phyloP scores from a whole-genome alignment of 2,797 vertebrate genomes.

The Loriculus beryllinus region DNA sequence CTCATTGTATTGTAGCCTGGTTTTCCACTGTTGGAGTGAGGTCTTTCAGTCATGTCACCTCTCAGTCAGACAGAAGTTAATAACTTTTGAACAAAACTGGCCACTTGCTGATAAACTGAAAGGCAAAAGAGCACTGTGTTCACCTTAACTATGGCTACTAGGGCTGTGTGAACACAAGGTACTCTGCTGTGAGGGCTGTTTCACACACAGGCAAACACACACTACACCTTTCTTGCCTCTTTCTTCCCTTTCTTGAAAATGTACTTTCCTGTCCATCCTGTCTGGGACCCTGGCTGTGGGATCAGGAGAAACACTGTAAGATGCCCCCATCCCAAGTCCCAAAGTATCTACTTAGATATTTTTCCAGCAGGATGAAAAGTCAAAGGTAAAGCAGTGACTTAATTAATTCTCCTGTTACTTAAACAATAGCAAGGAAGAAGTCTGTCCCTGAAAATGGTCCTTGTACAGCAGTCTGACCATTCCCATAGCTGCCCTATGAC shows the following conservation, averaged over 20 bases:
- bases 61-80: background rate
- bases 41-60: background rate
- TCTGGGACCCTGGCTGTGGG: background rate
- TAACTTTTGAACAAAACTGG: background rate
- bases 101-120: background rate
- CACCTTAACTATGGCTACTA: background rate
- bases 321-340: background rate
- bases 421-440: background rate
- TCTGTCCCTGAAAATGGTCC: background rate
- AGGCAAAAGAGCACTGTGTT: background rate
- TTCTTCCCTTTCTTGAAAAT: background rate
- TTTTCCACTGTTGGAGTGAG: background rate
- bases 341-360: background rate
- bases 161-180: background rate
- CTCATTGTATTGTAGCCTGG: background rate
- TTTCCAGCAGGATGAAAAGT: background rate
- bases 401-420: background rate
- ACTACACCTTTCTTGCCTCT: background rate
- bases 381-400: rapidly evolving
- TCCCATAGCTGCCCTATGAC: background rate
- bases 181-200: background rate
- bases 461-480: background rate
- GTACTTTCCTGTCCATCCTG: background rate
- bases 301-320: background rate
- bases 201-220: background rate